A percentile compares a stretch with the other conserved stretches of the same genome.
Conservation (phyloP, 2,113 vertebrate genomes). For the Sylvicapra grimmia region DNA sequence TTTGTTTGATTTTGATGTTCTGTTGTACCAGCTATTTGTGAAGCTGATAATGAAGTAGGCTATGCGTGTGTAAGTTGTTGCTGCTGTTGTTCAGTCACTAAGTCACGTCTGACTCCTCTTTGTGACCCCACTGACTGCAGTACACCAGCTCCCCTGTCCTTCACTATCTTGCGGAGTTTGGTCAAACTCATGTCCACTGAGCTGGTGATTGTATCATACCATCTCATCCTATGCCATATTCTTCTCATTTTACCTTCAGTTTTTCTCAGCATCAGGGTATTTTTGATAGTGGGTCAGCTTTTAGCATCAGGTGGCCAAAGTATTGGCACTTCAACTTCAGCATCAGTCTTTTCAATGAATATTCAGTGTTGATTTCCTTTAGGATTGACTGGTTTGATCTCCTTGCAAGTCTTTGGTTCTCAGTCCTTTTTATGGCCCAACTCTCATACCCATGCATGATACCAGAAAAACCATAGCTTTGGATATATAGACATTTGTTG, state of each 20-base stretch:
- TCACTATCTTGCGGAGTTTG: neutral
- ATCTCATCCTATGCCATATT: neutral
- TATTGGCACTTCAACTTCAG: neutral
- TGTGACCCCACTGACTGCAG: neutral
- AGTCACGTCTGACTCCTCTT: neutral
- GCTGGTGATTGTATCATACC: neutral
- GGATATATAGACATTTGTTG: neutral
- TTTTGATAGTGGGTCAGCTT: neutral
- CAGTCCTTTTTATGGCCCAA: neutral
- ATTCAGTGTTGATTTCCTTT: neutral
- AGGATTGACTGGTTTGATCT: neutral
- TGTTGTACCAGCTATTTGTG: neutral
- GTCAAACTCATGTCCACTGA: neutral
- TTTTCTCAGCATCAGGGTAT: neutral
- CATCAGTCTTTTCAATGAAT: neutral
- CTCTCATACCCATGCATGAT: neutral
- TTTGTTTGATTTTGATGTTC: neutral
- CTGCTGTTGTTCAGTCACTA: neutral
- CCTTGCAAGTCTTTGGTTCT: neutral
- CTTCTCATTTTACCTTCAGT: neutral
- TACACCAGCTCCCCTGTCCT: neutral
- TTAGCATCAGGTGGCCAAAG: neutral
- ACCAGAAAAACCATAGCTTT: neutral
- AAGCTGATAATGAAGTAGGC: neutral
- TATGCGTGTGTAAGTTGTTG: neutral